Conservation (phyloP, 2,113 vertebrate species). For the Brachyhypopomus gauderio region DNA sequence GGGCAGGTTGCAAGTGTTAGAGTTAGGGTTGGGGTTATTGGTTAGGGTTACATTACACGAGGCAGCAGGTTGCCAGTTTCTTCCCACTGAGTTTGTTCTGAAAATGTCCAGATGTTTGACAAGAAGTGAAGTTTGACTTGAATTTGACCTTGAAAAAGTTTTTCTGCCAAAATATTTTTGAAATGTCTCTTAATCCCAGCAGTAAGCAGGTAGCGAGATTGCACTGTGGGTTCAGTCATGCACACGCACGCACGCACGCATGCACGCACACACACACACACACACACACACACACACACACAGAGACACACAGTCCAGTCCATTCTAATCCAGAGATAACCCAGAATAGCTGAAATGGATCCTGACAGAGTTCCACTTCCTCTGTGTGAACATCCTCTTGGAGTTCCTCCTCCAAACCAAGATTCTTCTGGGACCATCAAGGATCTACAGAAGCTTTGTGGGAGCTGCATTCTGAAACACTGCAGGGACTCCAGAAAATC, state of each 20-base stretch:
- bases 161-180: no score
- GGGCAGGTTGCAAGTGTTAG: no score
- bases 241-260: background rate
- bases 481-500: background rate
- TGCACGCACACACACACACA: background rate
- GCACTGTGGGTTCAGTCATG: no score
- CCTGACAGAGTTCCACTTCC: background rate
- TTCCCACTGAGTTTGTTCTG: background rate
- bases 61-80: background rate
- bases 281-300: background rate
- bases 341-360: conserved; percentile 12
- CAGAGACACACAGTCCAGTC: background rate
- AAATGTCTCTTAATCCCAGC: no score
- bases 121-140: background rate
- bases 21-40: no score
- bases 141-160: background rate
- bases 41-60: background rate
- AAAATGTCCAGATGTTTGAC: background rate
- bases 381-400: background rate
- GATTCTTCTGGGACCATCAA: background rate
- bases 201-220: no score
- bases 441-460: background rate
- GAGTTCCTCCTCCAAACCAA: conserved; percentile 6
- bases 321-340: background rate
- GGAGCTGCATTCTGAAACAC: background rate